Base-by-base conservation (phyloP, 2,888 invertebrate species). In the Leucophora obtusa region DNA sequence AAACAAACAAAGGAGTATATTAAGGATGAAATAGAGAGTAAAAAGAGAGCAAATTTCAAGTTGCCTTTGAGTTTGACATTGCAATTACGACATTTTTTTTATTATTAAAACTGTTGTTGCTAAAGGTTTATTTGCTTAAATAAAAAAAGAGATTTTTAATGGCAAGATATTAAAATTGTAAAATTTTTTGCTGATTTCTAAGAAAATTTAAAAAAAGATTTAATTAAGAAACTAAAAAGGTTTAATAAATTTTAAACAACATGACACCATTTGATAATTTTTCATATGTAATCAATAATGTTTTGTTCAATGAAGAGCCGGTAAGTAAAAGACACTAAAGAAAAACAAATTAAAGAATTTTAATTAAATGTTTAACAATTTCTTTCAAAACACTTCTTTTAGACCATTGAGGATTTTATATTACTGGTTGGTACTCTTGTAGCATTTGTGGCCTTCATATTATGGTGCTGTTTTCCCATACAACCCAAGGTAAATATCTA, bases 381-480 rank as follows among this genome's bases (percentile, higher is more conserved):
- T 43, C 33, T 54, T 24, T 60, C 58, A 63, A 10, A 1, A 24
- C 9, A 28, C n/a, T 18, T 54, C 54, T 79, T 74, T 35, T 85
- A 93, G 93, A 92, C 92, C 15, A 91, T 93, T 66, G 93, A 93
- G 89, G 93, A 93, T 87, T 92, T 93, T 83, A 93, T 93, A 82
- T 87, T 93, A 63, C 89, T 93, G 54, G 90, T 93, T 83, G 93
- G 93, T 35, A 93, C 93, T 35, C 85, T 93, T 83, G 93, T 93
- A 75, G 93, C 93, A 60, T 93, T 93, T 86, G 91, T 93, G 79
- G 93, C 93, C 28, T 93, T 93, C 86, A 91, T 93, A 76, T 87
- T 93, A 33, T 93, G 93, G 93, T 93, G 93, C 86, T 93, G 93
- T 86, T 93, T 93, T 87, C 93, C 93, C 72, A 91, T 92, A 82